Conservation (phyloP, 2,113 vertebrate species). For the Ardeotis arabs region DNA sequence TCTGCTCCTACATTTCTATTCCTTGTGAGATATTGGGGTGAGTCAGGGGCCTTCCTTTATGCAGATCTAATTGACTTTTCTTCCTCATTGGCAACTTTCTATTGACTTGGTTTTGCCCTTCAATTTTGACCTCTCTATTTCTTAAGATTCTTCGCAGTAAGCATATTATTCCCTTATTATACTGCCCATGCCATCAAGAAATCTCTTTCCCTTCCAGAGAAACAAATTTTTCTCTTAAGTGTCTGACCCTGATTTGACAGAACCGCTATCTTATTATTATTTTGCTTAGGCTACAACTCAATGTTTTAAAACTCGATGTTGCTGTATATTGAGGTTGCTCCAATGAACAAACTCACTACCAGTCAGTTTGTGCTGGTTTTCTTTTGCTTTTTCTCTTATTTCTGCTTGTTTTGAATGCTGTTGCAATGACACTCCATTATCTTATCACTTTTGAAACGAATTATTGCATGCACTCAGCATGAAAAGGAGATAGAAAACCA, state of each 20-base stretch:
- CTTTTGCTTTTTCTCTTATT: not conserved
- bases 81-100: not conserved
- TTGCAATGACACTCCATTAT: not conserved
- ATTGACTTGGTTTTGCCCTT: not conserved
- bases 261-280: rapidly evolving
- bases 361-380: not conserved
- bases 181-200: not conserved
- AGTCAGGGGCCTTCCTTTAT: not conserved
- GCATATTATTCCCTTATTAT: not conserved
- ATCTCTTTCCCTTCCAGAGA: not conserved
- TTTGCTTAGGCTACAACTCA: not conserved
- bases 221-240: not conserved
- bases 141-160: not conserved
- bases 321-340: not conserved
- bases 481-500: not conserved
- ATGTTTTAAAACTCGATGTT: not conserved
- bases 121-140: not conserved
- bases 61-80: not conserved
- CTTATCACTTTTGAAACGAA: not conserved
- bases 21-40: not conserved
- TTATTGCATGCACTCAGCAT: not conserved
- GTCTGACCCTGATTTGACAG: not conserved
- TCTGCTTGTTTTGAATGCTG: not conserved
- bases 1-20: not conserved
- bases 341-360: not conserved